Evolutionary conservation across 2,888 invertebrate genomes (phyloP).

Genomic region (Heliconius ismenius): DNA sequence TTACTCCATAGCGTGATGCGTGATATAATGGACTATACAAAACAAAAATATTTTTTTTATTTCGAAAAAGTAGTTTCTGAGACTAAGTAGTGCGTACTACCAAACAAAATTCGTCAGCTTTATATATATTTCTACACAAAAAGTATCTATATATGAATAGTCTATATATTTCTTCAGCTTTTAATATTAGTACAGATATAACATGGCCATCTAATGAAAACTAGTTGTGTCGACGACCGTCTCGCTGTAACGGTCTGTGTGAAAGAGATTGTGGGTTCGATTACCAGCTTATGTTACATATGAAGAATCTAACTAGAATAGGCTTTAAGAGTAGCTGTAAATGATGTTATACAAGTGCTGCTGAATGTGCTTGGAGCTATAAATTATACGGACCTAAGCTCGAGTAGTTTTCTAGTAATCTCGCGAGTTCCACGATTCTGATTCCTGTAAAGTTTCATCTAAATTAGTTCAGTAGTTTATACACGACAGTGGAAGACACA

Average conservation of each 20-base stretch:
- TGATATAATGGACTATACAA: not conserved
- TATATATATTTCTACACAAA: too few species aligned
- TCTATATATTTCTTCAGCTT: too few species aligned
- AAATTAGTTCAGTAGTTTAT: too few species aligned
- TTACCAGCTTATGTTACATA: not conserved
- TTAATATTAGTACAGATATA: not conserved
- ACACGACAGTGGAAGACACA: too few species aligned
- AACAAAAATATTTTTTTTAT: not conserved
- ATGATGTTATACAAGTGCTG: not conserved
- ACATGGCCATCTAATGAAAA: not conserved
- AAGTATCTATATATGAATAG: too few species aligned
- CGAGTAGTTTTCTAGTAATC: too few species aligned
- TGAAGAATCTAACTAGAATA: not conserved
- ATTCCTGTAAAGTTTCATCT: too few species aligned
- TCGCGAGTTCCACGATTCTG: too few species aligned
- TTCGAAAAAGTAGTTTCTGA: not conserved
- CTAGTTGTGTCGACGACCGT: slow-evolving; percentile 4
- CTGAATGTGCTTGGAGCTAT: not conserved
- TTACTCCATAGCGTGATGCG: too few species aligned
- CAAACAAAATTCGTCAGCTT: too few species aligned
- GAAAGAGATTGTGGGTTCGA: slow-evolving; percentile 5
- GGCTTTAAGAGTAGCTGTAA: not conserved
- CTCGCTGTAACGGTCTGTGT: not conserved
- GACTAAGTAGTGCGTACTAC: too few species aligned
- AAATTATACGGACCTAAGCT: too few species aligned